Evolutionary conservation across 1,140 invertebrate species (phyloP).

Genomic region (Eulimnadia texana): DNA sequence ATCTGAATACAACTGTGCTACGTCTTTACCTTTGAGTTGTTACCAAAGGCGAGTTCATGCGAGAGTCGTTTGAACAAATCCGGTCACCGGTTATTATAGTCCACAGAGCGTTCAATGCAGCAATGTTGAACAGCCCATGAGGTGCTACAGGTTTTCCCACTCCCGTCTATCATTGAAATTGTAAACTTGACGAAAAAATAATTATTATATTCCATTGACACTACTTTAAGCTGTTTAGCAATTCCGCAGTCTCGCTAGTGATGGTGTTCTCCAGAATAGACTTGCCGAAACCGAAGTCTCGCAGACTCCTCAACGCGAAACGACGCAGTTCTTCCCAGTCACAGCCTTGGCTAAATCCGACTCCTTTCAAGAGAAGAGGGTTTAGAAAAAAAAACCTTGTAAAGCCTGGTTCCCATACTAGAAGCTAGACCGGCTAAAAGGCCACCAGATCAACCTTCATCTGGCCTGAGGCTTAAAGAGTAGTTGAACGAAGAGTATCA

Average conservation of each 20-base stretch:
- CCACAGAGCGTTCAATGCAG: conserved; percentile 5
- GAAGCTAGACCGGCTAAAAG: conserved; percentile 7
- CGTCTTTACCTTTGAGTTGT: neutral
- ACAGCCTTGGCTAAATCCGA: neutral
- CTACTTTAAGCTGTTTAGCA: neutral
- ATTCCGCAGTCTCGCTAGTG: neutral
- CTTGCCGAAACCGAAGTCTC: neutral
- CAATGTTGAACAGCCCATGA: neutral
- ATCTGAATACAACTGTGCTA: no score
- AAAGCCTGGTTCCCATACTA: conserved; percentile 7
- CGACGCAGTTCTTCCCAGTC: neutral
- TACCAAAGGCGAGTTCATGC: neutral
- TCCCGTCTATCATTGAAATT: neutral
- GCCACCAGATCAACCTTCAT: conserved; percentile 3
- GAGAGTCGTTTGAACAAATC: neutral
- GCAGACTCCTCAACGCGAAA: neutral
- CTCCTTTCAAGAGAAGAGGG: no score
- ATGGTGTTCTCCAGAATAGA: neutral
- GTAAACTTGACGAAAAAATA: no score
- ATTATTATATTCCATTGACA: neutral
- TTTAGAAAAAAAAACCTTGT: neutral
- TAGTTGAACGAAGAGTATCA: no score
- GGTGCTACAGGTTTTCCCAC: neutral
- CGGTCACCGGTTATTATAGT: conserved; percentile 1
- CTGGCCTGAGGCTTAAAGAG: no score